Conservation (phyloP, 2,888 invertebrate species). For the Orthosia gracilis region DNA sequence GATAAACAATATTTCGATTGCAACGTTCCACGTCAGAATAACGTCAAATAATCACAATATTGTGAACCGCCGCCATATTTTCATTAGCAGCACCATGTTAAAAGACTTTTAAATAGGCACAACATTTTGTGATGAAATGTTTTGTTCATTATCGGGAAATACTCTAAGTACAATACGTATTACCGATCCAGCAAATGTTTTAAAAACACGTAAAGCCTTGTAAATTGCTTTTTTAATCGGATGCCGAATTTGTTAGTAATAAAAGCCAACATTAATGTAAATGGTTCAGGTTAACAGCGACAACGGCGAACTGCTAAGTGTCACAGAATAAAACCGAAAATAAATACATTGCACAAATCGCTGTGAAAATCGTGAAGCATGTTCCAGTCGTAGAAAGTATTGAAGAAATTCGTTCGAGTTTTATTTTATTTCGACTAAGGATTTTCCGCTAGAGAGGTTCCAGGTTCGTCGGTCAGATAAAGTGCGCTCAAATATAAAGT, state of each 20-base stretch:
- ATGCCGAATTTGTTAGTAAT: conserved; percentile 54
- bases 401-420: conserved; percentile 79
- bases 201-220: conserved; percentile 44
- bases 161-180: conserved; percentile 16
- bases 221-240: conserved; percentile 55
- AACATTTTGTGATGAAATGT: conserved; percentile 47
- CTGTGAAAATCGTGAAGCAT: conserved; percentile 73
- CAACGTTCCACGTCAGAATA: conserved; percentile 59
- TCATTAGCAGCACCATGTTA: conserved; percentile 51
- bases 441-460: conserved; percentile 82
- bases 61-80: conserved; percentile 60
- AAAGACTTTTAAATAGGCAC: conserved; percentile 50
- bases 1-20: conserved; percentile 72
- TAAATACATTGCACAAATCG: conserved; percentile 75
- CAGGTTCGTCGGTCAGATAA: conserved; percentile 85
- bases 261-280: conserved; percentile 51
- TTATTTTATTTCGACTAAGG: conserved; percentile 85
- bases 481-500: conserved; percentile 89
- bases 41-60: conserved; percentile 65
- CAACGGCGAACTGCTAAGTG: conserved; percentile 43
- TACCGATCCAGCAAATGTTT: conserved; percentile 26
- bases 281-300: conserved; percentile 45
- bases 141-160: conserved; percentile 42
- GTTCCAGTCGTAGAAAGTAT: conserved; percentile 77
- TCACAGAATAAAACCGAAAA: conserved; percentile 63